Evolutionary conservation across 2,113 vertebrate genomes (phyloP).

Genomic region (Anthoscopus minutus): DNA sequence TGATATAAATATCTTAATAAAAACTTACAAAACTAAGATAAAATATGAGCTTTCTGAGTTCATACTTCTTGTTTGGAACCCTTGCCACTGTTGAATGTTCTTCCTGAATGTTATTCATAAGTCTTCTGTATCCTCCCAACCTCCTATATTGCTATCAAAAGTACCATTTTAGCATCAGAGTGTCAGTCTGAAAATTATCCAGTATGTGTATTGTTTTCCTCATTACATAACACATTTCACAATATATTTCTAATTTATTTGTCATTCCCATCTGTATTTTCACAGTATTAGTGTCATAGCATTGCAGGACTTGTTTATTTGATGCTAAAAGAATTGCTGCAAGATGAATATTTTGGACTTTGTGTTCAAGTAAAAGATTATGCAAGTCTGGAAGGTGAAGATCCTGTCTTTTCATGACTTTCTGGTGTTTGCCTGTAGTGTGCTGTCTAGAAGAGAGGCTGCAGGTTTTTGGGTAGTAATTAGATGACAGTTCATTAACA

Average conservation of each 20-base stretch:
- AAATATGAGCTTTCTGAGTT: background rate
- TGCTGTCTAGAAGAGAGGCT: background rate
- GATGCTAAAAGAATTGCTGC: background rate
- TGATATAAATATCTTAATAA: background rate
- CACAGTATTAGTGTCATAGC: background rate
- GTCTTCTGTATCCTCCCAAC: background rate
- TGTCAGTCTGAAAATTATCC: background rate
- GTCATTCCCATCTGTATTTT: background rate
- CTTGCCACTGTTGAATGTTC: background rate
- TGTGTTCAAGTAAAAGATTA: background rate
- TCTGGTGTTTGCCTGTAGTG: background rate
- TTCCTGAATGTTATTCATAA: background rate
- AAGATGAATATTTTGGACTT: background rate
- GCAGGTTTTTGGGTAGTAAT: background rate
- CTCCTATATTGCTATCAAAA: background rate
- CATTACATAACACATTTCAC: background rate
- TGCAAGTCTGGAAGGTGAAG: background rate
- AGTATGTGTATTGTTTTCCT: background rate
- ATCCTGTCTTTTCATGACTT: background rate
- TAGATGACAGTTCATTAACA: background rate
- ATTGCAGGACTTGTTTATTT: background rate
- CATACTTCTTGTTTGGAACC: background rate
- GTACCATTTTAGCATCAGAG: background rate
- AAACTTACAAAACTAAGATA: background rate
- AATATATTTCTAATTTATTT: background rate